Conservation (phyloP, 2,797 vertebrate genomes). For the Aeoliscus strigatus region DNA sequence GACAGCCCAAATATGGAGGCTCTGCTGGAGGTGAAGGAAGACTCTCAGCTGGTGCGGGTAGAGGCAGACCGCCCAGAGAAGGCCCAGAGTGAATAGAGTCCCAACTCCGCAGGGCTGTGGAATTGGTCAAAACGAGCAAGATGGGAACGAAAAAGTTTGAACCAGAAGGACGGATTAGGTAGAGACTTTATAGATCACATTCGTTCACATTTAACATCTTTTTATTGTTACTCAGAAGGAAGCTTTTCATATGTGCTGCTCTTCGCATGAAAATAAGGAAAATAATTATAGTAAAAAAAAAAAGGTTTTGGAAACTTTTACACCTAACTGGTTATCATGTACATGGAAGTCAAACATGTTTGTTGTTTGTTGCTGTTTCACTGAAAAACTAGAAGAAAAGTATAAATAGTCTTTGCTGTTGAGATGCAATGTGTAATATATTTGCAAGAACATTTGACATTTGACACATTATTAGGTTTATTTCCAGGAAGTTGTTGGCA, state of each 20-base stretch:
- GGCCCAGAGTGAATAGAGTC: slow-evolving; percentile 74
- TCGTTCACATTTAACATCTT: slow-evolving; percentile 49
- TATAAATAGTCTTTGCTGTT: slow-evolving; percentile 42
- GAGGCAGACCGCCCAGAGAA: slow-evolving; percentile 76
- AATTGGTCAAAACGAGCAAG: slow-evolving; percentile 9
- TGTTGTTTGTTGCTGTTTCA: slow-evolving; percentile 38
- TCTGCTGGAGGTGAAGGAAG: slow-evolving; percentile 86
- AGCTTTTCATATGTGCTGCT: slow-evolving; percentile 46
- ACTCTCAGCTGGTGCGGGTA: slow-evolving; percentile 82
- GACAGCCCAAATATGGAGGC: slow-evolving; percentile 75
- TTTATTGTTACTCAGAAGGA: slow-evolving; percentile 43
- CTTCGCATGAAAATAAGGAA: slow-evolving; percentile 26
- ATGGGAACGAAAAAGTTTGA: slow-evolving; percentile 25
- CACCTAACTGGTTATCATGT: slow-evolving; percentile 21
- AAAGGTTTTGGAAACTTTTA: slow-evolving; percentile 20
- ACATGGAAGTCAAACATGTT: slow-evolving; percentile 18
- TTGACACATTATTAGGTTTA: slow-evolving; percentile 24
- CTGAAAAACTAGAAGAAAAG: slow-evolving; percentile 24
- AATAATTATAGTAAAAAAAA: slow-evolving; percentile 22
- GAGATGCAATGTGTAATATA: slow-evolving; percentile 28
- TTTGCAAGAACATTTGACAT: slow-evolving; percentile 32
- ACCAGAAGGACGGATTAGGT: slow-evolving; percentile 49
- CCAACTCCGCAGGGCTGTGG: slow-evolving; percentile 6
- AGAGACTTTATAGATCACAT: slow-evolving; percentile 47
- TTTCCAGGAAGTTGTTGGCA: slow-evolving; percentile 21